phyloP scores from a whole-genome alignment of 2,888 invertebrate genomes.

The Leptura quadrifasciata region DNA sequence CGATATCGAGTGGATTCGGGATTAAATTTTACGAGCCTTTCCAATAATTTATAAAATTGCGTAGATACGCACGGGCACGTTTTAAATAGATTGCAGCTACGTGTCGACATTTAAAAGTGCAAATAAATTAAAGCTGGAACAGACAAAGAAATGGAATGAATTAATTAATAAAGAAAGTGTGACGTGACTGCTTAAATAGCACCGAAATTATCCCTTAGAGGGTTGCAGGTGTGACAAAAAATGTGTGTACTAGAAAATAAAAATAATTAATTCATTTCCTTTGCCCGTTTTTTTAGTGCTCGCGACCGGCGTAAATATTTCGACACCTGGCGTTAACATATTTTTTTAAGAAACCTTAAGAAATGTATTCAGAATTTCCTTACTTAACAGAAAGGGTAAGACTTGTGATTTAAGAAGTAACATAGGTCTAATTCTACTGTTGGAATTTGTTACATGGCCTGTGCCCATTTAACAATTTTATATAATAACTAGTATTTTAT shows the following conservation, averaged over 20 bases:
- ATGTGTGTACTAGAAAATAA: constrained; percentile 26
- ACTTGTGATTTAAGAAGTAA: too few relatives aligned
- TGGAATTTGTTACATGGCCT: too few relatives aligned
- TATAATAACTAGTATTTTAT: too few relatives aligned
- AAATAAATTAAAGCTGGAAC: constrained; percentile 56
- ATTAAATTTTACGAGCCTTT: constrained; percentile 52
- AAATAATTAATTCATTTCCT: constrained; percentile 35
- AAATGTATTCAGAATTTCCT: neutral
- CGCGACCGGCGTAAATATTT: neutral
- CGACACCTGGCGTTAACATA: constrained; percentile 3
- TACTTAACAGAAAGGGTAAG: too few relatives aligned
- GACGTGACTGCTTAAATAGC: constrained; percentile 56
- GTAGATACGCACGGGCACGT: constrained; percentile 58
- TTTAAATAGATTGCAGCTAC: constrained; percentile 54
- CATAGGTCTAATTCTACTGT: too few relatives aligned
- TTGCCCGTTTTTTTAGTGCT: constrained; percentile 18
- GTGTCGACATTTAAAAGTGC: constrained; percentile 59
- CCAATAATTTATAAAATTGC: constrained; percentile 57
- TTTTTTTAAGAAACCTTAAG: neutral
- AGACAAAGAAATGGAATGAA: constrained; percentile 55
- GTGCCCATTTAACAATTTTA: too few relatives aligned
- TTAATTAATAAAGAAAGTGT: constrained; percentile 55
- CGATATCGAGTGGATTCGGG: constrained; percentile 52
- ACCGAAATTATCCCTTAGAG: constrained; percentile 48
- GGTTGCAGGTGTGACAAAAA: constrained; percentile 47